Evolutionary conservation across 2,797 vertebrate genomes (phyloP).

Genomic region (Arrhamphus sclerolepis): DNA sequence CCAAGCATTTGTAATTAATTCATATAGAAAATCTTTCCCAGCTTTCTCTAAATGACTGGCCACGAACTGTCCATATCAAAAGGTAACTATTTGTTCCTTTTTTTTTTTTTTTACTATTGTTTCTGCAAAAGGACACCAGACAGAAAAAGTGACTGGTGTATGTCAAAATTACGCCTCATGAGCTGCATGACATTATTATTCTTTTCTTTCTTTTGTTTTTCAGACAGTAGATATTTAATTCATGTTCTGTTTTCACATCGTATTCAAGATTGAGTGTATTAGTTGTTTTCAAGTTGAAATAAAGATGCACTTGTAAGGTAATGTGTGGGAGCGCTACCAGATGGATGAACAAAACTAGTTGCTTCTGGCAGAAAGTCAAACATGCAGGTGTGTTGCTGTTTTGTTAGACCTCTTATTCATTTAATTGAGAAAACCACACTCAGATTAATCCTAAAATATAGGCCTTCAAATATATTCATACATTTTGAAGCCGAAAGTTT

Average conservation of each 20-base stretch:
- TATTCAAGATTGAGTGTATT: constrained; percentile 38
- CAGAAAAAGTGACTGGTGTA: background rate
- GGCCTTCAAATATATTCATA: background rate
- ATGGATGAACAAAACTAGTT: constrained; percentile 57
- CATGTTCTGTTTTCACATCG: constrained; percentile 8
- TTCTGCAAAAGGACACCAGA: constrained; percentile 47
- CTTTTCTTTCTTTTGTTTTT: background rate
- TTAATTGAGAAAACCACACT: constrained; percentile 12
- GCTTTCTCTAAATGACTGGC: constrained; percentile 60
- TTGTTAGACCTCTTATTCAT: constrained; percentile 17
- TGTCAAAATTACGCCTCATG: constrained; percentile 8
- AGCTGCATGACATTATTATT: constrained; percentile 4
- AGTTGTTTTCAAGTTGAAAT: constrained; percentile 33
- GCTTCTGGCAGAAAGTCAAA: constrained; percentile 49
- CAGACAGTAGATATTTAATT: background rate
- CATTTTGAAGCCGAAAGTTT: too few species aligned
- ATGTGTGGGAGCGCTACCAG: constrained; percentile 47
- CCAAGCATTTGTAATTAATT: constrained; percentile 82
- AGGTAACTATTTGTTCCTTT: constrained; percentile 36
- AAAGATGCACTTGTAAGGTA: constrained; percentile 51
- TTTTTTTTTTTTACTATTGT: constrained; percentile 46
- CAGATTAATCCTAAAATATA: constrained; percentile 1
- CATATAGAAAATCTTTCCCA: constrained; percentile 69
- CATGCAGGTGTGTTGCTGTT: constrained; percentile 33
- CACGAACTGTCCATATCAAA: constrained; percentile 34